These are phyloP conservation scores for Vanessa cardui DNA, from an alignment of 2,888 invertebrate species.

Conservation along the genomic window DNA sequence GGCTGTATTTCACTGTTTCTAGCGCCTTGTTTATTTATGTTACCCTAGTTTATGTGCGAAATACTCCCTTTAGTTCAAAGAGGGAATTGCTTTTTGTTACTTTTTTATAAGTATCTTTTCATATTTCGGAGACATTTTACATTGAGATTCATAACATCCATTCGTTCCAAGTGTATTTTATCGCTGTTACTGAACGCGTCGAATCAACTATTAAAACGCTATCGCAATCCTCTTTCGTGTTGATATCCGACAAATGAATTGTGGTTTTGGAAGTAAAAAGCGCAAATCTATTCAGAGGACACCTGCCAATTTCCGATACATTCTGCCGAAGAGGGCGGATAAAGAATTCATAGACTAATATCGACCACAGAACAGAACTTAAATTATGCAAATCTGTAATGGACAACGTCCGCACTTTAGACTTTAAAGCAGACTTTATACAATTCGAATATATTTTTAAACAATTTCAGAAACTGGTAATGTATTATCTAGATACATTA, in stretches of 20 bases:
- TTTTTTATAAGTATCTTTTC: slow-evolving; percentile 32
- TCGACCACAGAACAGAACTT: slow-evolving; percentile 66
- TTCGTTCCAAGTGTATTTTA: background rate
- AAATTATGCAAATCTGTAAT: slow-evolving; percentile 80
- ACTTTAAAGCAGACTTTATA: slow-evolving; percentile 62
- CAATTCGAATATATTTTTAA: slow-evolving; percentile 32
- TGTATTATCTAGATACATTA: background rate
- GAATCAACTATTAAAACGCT: background rate
- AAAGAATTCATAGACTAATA: slow-evolving; percentile 72
- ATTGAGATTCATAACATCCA: slow-evolving; percentile 14
- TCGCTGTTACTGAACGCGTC: too few species aligned
- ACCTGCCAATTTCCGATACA: slow-evolving; percentile 69
- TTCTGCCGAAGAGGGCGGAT: slow-evolving; percentile 60
- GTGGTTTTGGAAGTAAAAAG: slow-evolving; percentile 35
- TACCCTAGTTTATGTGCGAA: slow-evolving; percentile 77
- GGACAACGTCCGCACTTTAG: slow-evolving; percentile 63
- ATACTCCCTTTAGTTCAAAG: slow-evolving; percentile 35
- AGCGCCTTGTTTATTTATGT: slow-evolving; percentile 77
- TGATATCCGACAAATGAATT: slow-evolving; percentile 40
- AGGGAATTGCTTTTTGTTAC: slow-evolving; percentile 39
- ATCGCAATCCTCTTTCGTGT: slow-evolving; percentile 31
- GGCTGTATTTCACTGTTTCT: slow-evolving; percentile 67
- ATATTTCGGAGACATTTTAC: slow-evolving; percentile 17
- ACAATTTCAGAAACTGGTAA: background rate
- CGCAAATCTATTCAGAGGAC: slow-evolving; percentile 65